These are phyloP conservation scores for Campodea augens DNA, from an alignment of 1,140 invertebrate genomes.

Conservation along the genomic window DNA sequence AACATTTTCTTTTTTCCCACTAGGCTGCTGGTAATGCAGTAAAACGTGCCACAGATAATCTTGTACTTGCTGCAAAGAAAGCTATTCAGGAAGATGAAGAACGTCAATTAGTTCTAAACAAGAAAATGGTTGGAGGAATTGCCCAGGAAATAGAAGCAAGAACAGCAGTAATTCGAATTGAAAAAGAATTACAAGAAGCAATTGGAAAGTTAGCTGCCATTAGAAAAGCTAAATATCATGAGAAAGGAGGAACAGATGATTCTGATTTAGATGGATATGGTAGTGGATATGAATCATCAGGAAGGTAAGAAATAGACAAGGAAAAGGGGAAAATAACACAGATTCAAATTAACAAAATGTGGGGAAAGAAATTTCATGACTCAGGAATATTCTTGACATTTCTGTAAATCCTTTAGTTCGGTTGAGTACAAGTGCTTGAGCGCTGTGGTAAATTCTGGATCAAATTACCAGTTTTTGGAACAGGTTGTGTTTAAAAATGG, in stretches of 20 bases:
- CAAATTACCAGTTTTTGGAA: too few relatives aligned
- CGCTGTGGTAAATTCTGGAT: too few relatives aligned
- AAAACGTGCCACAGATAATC: slow-evolving; percentile 89
- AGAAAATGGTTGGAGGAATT: slow-evolving; percentile 79
- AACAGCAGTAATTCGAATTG: slow-evolving; percentile 75
- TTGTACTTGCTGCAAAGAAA: slow-evolving; percentile 84
- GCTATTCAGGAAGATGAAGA: slow-evolving; percentile 82
- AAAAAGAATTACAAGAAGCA: slow-evolving; percentile 82
- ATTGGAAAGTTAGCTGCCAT: slow-evolving; percentile 68
- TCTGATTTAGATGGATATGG: slow-evolving; percentile 26
- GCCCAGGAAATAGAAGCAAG: slow-evolving; percentile 77
- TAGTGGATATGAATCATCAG: slow-evolving; percentile 24
- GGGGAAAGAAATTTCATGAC: too few relatives aligned
- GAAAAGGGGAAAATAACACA: too few relatives aligned
- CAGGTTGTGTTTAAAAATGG: too few relatives aligned
- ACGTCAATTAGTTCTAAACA: slow-evolving; percentile 66
- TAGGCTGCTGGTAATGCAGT: slow-evolving; percentile 89
- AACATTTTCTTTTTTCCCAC: too few relatives aligned
- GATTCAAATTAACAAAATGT: too few relatives aligned
- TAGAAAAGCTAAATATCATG: slow-evolving; percentile 62
- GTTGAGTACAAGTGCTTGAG: too few relatives aligned
- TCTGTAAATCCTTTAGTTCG: too few relatives aligned
- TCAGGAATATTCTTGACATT: too few relatives aligned
- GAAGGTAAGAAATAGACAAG: slow-evolving; percentile 11
- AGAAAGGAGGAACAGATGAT: slow-evolving; percentile 33